Evolutionary conservation across 1,140 invertebrate species (phyloP).

Genomic region (Pogonomyrmex californicus): DNA sequence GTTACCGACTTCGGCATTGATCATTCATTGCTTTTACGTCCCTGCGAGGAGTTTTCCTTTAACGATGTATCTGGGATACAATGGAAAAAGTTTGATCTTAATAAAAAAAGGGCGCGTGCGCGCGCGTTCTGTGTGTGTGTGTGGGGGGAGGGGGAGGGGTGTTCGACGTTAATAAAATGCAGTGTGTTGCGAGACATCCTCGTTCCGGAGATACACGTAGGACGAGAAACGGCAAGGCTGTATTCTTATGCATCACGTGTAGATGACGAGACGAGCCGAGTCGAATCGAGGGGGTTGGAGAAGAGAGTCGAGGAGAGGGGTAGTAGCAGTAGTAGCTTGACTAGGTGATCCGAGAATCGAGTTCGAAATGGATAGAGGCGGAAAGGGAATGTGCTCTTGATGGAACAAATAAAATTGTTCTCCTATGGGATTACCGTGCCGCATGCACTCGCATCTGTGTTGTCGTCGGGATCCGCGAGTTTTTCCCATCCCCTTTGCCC

Average conservation of each 20-base stretch:
- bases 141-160: too few species aligned
- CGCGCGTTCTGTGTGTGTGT: too few species aligned
- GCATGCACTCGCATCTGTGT: constrained; percentile 49
- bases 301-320: background rate
- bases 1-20: constrained; percentile 44
- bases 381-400: constrained; percentile 34
- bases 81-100: background rate
- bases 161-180: constrained; percentile 2
- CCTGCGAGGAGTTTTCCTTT: background rate
- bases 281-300: too few species aligned
- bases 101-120: background rate
- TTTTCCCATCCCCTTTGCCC: background rate
- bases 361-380: constrained; percentile 53
- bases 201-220: background rate
- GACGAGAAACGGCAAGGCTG: background rate
- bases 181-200: background rate
- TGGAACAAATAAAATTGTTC: constrained; percentile 72
- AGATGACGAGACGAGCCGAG: constrained; percentile 40
- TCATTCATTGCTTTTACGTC: constrained; percentile 25
- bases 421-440: constrained; percentile 59
- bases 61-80: background rate
- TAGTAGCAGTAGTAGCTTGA: constrained; percentile 12
- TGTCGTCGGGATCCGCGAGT: constrained; percentile 53
- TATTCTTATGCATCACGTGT: constrained; percentile 58
- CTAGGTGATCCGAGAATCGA: constrained; percentile 50